Evolutionary conservation across 2,113 vertebrate genomes (phyloP), one percentile per base, ranked within the genome.

Genomic region (Regulus satrapa): DNA sequence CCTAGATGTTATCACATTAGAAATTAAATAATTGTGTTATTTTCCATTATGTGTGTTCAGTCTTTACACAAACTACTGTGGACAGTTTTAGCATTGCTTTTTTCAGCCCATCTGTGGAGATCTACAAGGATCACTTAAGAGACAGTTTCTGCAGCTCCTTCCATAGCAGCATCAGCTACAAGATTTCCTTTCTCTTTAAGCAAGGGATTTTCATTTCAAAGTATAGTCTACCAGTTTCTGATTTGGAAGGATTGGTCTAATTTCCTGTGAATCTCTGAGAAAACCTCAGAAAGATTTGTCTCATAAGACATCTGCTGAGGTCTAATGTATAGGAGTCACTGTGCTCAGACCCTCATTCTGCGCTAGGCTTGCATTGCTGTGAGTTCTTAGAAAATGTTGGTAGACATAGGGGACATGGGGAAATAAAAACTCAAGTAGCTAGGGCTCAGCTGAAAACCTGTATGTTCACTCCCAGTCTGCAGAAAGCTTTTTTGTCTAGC

Each of bases 161-260:
- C 18, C 40, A 19, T 7, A 29, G 43, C 12, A 66, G 23, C 26
- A 84, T 55, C 43, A 82, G 45, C 51, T 80, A 38, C 34, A 67
- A 62, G 61, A 62, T 52, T 77, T 62, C 15, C 25, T 88, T 89
- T 78, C 38, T 78, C 48, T 59, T 3, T 3, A 75, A 91, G 19
- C 61, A 77, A 87, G 52, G 64, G 48, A 32, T 89, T 89, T 87
- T 67, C 21, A 61, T 78, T 91, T 93, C 62, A 28, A 94, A 88
- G 62, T 28, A 56, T 8, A 62, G 49, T 71, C 59, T 66, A 83
- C 25, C 52, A 56, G 16, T 54, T 81, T 94, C 77, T 88, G 41
- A 63, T 91, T 94, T 89, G 78, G 76, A 83, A 83, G 48, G 76
- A 61, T 16, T 81, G 14, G 5, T 83, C 75, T 76, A 63, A 88